Evolutionary conservation across 2,888 invertebrate genomes (phyloP).

Genomic region (Diarsia rubi): DNA sequence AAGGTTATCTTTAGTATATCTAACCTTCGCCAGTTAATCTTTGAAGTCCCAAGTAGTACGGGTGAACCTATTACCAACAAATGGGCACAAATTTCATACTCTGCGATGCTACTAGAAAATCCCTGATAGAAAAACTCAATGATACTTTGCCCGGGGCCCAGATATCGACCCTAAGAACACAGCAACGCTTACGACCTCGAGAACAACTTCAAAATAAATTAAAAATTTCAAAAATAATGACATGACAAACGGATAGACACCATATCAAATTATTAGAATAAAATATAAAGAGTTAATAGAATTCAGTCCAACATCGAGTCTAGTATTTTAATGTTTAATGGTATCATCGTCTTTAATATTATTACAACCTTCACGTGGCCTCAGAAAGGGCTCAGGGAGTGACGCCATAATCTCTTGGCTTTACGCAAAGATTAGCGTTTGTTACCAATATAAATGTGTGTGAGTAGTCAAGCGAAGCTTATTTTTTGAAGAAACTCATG

Average conservation of each 20-base stretch:
- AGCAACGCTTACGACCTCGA: not conserved
- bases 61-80: not conserved
- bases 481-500: not conserved
- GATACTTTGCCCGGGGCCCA: not conserved
- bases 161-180: not conserved
- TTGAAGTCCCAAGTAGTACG: not conserved
- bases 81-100: not conserved
- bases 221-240: not conserved
- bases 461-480: not conserved
- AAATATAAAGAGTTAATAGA: not conserved
- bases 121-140: not conserved
- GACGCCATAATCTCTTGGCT: constrained; percentile 13
- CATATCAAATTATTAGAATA: not conserved
- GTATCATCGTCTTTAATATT: not conserved
- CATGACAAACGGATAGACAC: not conserved
- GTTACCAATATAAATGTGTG: constrained; percentile 10
- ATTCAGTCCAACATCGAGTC: not conserved
- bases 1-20: not conserved
- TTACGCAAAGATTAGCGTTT: constrained; percentile 7
- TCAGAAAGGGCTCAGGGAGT: not conserved
- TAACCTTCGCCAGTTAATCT: not conserved
- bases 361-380: not conserved
- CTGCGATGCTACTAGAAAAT: not conserved
- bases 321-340: constrained; percentile 6
- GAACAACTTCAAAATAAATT: not conserved